phyloP scores from a whole-genome alignment of 2,888 invertebrate species.

The Anthophora plumipes region DNA sequence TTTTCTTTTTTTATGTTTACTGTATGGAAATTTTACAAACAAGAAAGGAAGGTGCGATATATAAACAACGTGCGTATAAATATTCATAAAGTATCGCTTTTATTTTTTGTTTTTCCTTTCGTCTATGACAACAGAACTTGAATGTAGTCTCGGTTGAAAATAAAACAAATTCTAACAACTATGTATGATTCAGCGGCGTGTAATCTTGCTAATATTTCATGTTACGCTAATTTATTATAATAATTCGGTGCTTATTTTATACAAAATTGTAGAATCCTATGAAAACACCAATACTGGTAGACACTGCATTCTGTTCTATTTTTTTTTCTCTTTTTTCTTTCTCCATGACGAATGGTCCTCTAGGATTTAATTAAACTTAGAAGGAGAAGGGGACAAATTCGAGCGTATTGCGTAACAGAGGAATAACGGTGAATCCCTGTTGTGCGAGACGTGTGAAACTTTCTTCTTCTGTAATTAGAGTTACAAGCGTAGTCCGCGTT shows the following conservation, averaged over 20 bases:
- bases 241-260: too few relatives aligned
- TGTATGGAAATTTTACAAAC: background rate
- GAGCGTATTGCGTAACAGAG: constrained; percentile 3
- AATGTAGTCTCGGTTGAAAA: background rate
- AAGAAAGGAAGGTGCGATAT: background rate
- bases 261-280: too few relatives aligned
- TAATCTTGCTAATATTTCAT: too few relatives aligned
- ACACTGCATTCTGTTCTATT: too few relatives aligned
- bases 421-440: constrained; percentile 2
- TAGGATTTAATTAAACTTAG: constrained; percentile 19
- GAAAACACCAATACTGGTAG: too few relatives aligned
- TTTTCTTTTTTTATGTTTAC: background rate
- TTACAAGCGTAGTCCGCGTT: background rate
- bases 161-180: too few relatives aligned
- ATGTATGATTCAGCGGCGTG: too few relatives aligned
- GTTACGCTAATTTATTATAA: too few relatives aligned
- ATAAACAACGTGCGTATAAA: background rate
- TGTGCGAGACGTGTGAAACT: constrained; percentile 3
- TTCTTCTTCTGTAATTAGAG: constrained; percentile 23
- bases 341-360: background rate
- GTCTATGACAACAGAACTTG: too few relatives aligned
- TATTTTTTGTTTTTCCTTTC: background rate
- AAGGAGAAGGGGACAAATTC: background rate
- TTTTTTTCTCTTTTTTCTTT: too few relatives aligned
- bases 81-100: background rate